A percentile compares a stretch with the other conserved stretches of the same genome.
Conservation (phyloP, 2,888 invertebrate species). For the Ochlodes sylvanus region DNA sequence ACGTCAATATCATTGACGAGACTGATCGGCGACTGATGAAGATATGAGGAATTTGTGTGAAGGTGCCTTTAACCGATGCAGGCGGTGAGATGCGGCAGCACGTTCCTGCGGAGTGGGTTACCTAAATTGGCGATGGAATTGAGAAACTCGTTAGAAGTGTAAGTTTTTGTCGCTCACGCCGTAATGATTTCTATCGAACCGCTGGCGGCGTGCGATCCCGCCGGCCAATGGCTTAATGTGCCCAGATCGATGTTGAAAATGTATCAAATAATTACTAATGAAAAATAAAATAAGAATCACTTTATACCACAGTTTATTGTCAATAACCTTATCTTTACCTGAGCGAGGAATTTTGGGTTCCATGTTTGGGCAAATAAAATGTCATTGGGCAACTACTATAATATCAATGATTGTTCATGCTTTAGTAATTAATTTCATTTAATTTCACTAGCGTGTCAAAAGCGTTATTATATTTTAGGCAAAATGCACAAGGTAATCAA, state of each 20-base stretch:
- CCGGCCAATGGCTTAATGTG: conserved; percentile 50
- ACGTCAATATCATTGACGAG: background rate
- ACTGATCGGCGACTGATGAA: background rate
- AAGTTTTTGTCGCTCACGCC: conserved; percentile 62
- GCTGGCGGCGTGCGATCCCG: conserved; percentile 47
- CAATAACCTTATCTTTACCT: no score
- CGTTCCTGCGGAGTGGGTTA: conserved; percentile 56
- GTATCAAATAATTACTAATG: background rate
- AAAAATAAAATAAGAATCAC: conserved; percentile 2
- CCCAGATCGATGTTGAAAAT: background rate
- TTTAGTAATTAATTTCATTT: no score
- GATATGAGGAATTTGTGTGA: background rate
- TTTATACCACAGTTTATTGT: background rate
- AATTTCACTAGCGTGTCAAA: no score
- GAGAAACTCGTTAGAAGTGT: conserved; percentile 75
- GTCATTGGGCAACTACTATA: no score
- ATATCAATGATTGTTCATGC: no score
- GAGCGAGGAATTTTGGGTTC: no score
- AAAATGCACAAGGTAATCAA: no score
- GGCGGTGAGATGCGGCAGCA: conserved; percentile 50
- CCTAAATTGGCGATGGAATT: conserved; percentile 71
- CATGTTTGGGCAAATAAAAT: no score
- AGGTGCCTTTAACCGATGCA: conserved; percentile 15
- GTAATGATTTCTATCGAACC: conserved; percentile 68
- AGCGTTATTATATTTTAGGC: no score